Evolutionary conservation across 2,888 invertebrate genomes (phyloP), one percentile per base, ranked within the genome.

Genomic region (Lepetodrilus schrolli): DNA sequence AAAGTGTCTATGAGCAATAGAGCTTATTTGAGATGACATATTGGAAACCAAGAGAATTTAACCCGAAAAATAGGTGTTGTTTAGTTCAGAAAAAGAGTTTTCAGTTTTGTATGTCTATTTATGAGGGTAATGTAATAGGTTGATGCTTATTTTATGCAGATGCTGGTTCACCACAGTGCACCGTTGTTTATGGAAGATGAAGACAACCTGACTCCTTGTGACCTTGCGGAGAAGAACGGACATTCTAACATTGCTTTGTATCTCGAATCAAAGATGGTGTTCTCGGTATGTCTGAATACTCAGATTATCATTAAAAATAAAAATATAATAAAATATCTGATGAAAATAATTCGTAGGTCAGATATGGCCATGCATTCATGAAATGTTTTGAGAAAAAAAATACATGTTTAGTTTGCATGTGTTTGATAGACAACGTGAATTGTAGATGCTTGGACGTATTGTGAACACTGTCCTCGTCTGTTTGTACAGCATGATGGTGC

Each of bases 251-350:
- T 94, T 77, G 94, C 94, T 17, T 91, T 93, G 43, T 92, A 93
- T 78, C 89, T 94, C 43, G 94, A 94, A 89, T 93, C 93, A 66
- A 92, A 93, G 81, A 94, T 94, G 93, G 93, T 94, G 73, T 94
- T 94, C 89, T 88, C 89, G 70, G 91, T 90, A 80, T 82, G 88
- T 84, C 51, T 21, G 13, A n/a, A 1, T 48, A 3, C 21, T 48
- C 5, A 3, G 17, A 3, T 47, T 47, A 7, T 47, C 17, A 17
- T 47, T 47, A 2, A n/a, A n/a, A n/a, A n/a, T n/a, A n/a, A n/a
- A n/a, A n/a, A n/a, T n/a, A n/a, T n/a, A n/a, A n/a, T n/a, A n/a
- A n/a, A n/a, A n/a, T n/a, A n/a, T n/a, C n/a, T n/a, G n/a, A n/a
- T n/a, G n/a, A n/a, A n/a, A n/a, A n/a, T n/a, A n/a, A n/a, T n/a